Evolutionary conservation across 1,140 invertebrate genomes (phyloP).

Genomic region (Drosophila eugracilis): DNA sequence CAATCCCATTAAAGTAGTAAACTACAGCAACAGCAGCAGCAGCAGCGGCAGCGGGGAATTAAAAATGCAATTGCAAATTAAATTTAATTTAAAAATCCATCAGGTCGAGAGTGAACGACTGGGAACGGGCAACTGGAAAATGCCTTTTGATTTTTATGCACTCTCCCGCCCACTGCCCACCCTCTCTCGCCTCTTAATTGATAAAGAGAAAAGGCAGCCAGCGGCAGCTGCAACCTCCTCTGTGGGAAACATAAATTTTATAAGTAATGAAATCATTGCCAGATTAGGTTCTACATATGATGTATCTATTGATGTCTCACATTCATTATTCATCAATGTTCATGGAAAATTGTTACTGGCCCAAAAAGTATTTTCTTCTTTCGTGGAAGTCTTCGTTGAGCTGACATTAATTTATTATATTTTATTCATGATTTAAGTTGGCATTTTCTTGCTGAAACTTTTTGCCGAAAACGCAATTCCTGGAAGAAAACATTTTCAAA

Average conservation of each 20-base stretch:
- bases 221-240: conserved; percentile 1
- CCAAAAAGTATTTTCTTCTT: not conserved
- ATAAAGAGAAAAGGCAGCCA: conserved; percentile 5
- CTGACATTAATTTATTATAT: conserved; percentile 1
- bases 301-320: conserved; percentile 10
- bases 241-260: conserved; percentile 17
- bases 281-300: conserved; percentile 23
- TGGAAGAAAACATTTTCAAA: not conserved
- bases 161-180: no score
- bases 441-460: not conserved
- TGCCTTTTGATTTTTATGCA: conserved; percentile 31
- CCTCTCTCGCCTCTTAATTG: conserved; percentile 26
- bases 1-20: conserved; percentile 37
- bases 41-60: conserved; percentile 12
- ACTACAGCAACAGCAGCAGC: conserved; percentile 1
- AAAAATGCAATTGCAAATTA: conserved; percentile 50
- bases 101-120: conserved; percentile 26
- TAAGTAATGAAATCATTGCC: conserved; percentile 36
- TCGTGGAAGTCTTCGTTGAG: not conserved
- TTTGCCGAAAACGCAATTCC: not conserved
- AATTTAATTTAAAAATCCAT: conserved; percentile 54
- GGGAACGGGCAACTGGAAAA: conserved; percentile 10
- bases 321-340: not conserved
- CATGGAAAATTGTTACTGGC: conserved; percentile 3
- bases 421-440: not conserved